A percentile compares a stretch with the other conserved stretches of the same genome.
These are phyloP conservation scores for Accipiter cooperii DNA, from an alignment of 2,113 vertebrate species.

Conservation along the genomic window DNA sequence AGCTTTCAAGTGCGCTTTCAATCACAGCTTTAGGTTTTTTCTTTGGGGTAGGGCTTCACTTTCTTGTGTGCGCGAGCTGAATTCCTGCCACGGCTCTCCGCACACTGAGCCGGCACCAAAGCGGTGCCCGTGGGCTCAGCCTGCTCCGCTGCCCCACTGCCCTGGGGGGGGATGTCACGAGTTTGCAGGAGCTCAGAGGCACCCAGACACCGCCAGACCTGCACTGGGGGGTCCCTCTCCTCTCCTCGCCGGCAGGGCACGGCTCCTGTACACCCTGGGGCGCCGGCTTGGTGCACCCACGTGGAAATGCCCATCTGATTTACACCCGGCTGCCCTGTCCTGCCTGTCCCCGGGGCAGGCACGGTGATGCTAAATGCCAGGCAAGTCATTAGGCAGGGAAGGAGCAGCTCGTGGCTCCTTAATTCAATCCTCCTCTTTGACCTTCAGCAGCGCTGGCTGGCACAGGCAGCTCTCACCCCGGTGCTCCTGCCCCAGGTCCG, in stretches of 20 bases:
- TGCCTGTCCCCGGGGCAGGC: neutral
- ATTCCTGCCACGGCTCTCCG: conserved; percentile 13
- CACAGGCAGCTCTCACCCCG: accelerated
- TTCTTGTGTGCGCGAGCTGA: neutral
- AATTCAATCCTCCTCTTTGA: neutral
- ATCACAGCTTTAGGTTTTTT: conserved; percentile 41
- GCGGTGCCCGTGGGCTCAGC: neutral
- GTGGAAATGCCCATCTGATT: neutral
- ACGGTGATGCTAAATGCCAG: neutral
- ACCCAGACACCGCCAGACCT: neutral
- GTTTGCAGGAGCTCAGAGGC: neutral
- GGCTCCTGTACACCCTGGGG: neutral
- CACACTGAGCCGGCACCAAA: neutral
- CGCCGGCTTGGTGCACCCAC: neutral
- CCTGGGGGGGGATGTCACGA: neutral
- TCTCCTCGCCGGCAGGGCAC: accelerated
- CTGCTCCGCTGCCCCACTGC: neutral
- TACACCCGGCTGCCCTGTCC: neutral
- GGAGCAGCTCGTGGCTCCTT: neutral
- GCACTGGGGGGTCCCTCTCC: neutral
- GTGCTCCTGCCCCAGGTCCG: accelerated
- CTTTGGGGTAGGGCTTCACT: conserved; percentile 32
- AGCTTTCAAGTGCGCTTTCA: conserved; percentile 75
- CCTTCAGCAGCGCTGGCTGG: neutral
- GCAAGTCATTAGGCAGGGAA: neutral